These are phyloP conservation scores for Mallotus villosus DNA, from an alignment of 2,797 vertebrate genomes.

Conservation along the genomic window DNA sequence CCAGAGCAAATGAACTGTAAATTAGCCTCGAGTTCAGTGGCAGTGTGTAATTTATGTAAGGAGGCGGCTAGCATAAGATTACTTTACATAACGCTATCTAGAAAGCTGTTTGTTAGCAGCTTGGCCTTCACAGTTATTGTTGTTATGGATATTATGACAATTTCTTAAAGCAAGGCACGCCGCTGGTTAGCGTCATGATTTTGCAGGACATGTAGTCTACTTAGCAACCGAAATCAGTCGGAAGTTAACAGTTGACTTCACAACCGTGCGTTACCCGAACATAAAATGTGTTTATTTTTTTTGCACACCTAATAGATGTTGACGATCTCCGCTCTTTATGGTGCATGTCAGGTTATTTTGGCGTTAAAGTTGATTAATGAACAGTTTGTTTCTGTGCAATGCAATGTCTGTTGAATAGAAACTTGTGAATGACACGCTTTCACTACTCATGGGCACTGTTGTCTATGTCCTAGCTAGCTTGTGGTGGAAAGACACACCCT, in stretches of 20 bases:
- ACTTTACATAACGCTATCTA: neutral
- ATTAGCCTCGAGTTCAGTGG: neutral
- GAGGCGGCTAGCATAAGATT: neutral
- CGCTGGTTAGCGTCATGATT: neutral
- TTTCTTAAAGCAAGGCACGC: no score
- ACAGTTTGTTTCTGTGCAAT: neutral
- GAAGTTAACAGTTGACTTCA: no score
- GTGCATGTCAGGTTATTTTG: neutral
- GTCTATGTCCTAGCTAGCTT: neutral
- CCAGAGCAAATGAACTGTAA: neutral
- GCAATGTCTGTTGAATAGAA: neutral
- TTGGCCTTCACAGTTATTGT: neutral
- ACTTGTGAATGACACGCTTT: neutral
- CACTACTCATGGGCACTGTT: neutral
- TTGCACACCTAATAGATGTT: no score
- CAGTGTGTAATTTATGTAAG: neutral
- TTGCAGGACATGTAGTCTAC: neutral
- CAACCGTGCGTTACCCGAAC: no score
- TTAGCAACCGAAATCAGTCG: no score
- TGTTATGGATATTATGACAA: neutral
- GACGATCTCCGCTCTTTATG: neutral
- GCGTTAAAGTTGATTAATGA: neutral
- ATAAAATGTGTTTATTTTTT: no score
- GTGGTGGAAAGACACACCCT: conserved; percentile 44
- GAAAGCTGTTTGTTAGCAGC: neutral